phyloP scores from a whole-genome alignment of 2,797 vertebrate genomes.

The Myoxocephalus aenaeus region DNA sequence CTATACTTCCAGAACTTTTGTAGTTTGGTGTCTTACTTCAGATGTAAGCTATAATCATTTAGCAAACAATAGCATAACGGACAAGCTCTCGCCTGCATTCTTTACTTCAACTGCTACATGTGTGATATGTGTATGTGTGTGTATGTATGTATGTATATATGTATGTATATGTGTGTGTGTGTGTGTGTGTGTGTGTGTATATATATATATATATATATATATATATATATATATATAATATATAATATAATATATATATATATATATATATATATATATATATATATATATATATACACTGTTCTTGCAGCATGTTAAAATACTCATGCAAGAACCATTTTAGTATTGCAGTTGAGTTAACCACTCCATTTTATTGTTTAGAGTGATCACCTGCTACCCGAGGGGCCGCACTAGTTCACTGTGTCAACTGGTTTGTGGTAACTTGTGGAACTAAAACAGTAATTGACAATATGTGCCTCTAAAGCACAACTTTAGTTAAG shows the following conservation, averaged over 20 bases:
- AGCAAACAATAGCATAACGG: not conserved
- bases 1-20: constrained; percentile 42
- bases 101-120: not conserved
- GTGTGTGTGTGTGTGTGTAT: no score
- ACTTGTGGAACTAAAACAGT: not conserved
- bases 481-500: not conserved
- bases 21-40: constrained; percentile 28
- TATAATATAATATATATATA: not conserved
- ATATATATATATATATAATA: no score
- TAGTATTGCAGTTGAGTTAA: not conserved
- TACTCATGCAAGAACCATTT: not conserved
- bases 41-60: not conserved
- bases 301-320: constrained; percentile 4
- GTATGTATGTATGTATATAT: no score
- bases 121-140: no score
- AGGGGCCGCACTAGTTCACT: not conserved
- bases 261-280: no score
- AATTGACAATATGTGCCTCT: not conserved
- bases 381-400: not conserved
- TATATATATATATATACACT: not conserved
- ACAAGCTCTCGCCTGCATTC: not conserved
- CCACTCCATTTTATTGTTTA: not conserved
- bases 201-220: no score
- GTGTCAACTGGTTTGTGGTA: not conserved
- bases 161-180: no score